Evolutionary conservation across 1,140 invertebrate species (phyloP).

Genomic region (Pogonus chalceus): DNA sequence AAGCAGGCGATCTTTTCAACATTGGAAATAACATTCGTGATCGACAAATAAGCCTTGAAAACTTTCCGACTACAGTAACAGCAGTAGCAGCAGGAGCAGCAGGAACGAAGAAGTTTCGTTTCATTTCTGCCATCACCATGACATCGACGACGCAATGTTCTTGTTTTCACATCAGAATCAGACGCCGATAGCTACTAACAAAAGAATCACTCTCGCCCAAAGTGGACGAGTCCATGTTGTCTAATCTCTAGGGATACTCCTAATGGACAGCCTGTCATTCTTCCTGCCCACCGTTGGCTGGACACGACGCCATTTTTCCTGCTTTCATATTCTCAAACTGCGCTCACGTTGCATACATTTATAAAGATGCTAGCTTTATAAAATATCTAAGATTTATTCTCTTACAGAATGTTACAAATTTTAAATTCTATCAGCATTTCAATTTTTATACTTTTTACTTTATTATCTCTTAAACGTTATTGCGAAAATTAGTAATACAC

Average conservation of each 20-base stretch:
- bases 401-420: too few species aligned
- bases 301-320: neutral
- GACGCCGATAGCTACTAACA: neutral
- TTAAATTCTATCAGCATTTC: too few species aligned
- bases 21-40: neutral
- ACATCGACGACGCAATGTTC: neutral
- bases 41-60: neutral
- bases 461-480: too few species aligned
- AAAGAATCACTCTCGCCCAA: neutral
- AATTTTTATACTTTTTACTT: too few species aligned
- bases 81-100: too few species aligned
- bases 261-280: neutral
- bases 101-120: too few species aligned
- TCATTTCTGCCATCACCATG: neutral
- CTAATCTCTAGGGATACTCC: neutral
- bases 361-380: neutral
- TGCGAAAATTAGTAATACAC: too few species aligned
- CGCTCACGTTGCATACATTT: slow-evolving; percentile 2
- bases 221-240: neutral
- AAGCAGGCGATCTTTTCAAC: neutral
- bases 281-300: too few species aligned
- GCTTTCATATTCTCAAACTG: neutral
- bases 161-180: neutral
- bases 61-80: neutral
- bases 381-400: neutral